Percentiles rank a stretch among this genome's conserved stretches.
phyloP scores from a whole-genome alignment of 2,113 vertebrate species.

The Hemichromis elongatus region DNA sequence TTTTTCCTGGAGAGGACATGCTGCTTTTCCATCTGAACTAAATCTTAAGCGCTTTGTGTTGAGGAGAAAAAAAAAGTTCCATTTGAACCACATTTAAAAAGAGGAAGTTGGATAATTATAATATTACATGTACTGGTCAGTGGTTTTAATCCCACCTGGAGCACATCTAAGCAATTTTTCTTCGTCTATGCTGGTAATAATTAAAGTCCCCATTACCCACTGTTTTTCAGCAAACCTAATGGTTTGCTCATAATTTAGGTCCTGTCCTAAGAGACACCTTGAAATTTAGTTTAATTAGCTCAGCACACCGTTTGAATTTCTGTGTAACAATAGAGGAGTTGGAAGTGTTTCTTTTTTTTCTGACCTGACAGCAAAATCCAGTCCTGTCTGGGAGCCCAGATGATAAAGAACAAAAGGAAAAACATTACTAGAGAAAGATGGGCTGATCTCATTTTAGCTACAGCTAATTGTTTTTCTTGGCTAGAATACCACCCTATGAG shows the following conservation, averaged over 20 bases:
- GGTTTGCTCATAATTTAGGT: background rate
- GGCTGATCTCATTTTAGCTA: constrained; percentile 12
- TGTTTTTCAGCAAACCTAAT: background rate
- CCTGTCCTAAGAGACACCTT: background rate
- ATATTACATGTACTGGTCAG: constrained; percentile 20
- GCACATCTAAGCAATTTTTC: background rate
- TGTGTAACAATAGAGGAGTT: background rate
- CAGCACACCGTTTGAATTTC: background rate
- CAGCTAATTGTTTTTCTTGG: constrained; percentile 6
- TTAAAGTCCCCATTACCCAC: constrained; percentile 3
- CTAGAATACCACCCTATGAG: background rate
- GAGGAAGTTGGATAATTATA: background rate
- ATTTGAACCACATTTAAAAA: background rate
- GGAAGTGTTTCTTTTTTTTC: background rate
- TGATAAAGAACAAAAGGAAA: background rate
- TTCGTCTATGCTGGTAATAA: background rate
- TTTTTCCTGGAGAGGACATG: background rate
- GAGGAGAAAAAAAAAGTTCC: background rate
- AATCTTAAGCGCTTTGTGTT: background rate
- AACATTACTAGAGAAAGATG: background rate
- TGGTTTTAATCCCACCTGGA: background rate
- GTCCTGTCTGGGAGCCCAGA: background rate
- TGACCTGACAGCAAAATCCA: background rate
- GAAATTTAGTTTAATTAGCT: background rate
- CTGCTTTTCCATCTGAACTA: constrained; percentile 12